phyloP scores from a whole-genome alignment of 2,888 invertebrate species.

The Leucozona laternaria region DNA sequence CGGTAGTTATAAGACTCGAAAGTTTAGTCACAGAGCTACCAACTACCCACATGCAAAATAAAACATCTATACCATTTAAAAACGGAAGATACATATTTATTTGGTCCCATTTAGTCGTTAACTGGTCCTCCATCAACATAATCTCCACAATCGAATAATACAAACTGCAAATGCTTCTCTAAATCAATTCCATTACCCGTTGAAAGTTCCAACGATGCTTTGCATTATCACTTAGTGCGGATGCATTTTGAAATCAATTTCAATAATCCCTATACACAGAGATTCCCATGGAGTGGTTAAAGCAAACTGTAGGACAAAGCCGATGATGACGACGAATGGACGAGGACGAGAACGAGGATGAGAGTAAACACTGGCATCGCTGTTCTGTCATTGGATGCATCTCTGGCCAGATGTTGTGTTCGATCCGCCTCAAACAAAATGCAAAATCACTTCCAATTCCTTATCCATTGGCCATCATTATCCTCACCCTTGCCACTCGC shows the following conservation, averaged over 20 bases:
- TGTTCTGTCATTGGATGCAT: conserved; percentile 51
- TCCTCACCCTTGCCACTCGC: conserved; percentile 13
- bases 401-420: conserved; percentile 66
- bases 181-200: conserved; percentile 70
- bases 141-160: conserved; percentile 50
- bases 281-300: conserved; percentile 7
- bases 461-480: conserved; percentile 48
- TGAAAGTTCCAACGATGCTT: conserved; percentile 61
- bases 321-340: background rate
- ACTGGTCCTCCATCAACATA: conserved; percentile 62
- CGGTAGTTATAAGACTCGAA: background rate
- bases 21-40: background rate
- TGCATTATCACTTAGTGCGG: conserved; percentile 66
- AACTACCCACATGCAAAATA: background rate
- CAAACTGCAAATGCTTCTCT: conserved; percentile 49
- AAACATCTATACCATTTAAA: background rate
- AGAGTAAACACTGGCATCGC: conserved; percentile 11
- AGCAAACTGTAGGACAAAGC: conserved; percentile 13
- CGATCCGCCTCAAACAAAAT: conserved; percentile 67
- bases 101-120: conserved; percentile 35
- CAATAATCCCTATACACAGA: conserved; percentile 63
- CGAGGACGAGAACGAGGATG: background rate
- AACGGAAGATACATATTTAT: conserved; percentile 49
- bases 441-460: conserved; percentile 71
- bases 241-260: conserved; percentile 73